Percentiles rank a stretch among this genome's conserved stretches.
phyloP scores from a whole-genome alignment of 1,140 invertebrate species.

The Apis florea region DNA sequence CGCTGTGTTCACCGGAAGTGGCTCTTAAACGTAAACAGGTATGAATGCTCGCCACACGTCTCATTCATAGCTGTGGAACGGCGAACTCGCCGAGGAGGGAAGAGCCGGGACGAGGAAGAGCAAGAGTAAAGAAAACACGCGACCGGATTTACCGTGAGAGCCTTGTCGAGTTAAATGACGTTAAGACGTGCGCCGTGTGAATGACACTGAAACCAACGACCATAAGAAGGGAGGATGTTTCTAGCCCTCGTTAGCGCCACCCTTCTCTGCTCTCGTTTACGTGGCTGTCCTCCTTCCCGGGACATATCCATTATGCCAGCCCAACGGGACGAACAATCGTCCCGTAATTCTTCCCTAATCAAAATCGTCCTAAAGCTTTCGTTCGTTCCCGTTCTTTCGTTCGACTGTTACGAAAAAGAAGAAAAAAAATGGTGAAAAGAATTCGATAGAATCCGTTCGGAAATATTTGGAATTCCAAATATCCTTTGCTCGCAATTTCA shows the following conservation, averaged over 20 bases:
- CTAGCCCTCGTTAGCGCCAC: constrained; percentile 72
- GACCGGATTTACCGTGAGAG: constrained; percentile 49
- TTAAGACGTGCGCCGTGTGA: constrained; percentile 66
- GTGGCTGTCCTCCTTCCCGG: constrained; percentile 58
- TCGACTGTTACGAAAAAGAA: no score
- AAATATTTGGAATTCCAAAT: no score
- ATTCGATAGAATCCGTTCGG: no score
- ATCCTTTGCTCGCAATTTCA: no score
- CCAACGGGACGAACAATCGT: constrained; percentile 73
- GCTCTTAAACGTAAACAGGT: neutral
- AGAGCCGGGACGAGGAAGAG: neutral
- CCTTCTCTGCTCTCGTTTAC: constrained; percentile 51
- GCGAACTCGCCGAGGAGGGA: neutral
- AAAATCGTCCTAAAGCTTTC: constrained; percentile 67
- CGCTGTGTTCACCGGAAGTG: neutral
- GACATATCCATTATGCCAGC: constrained; percentile 56
- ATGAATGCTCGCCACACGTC: neutral
- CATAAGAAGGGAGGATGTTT: constrained; percentile 53
- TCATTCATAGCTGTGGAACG: neutral
- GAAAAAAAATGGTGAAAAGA: no score
- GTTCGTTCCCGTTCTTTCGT: no score
- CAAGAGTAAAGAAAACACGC: neutral
- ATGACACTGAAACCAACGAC: constrained; percentile 71
- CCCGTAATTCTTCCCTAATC: constrained; percentile 77
- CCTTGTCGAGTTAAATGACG: constrained; percentile 66